Percentiles rank a stretch among this genome's conserved stretches.
phyloP scores from a whole-genome alignment of 1,140 invertebrate species.

The Belonocnema kinseyi region DNA sequence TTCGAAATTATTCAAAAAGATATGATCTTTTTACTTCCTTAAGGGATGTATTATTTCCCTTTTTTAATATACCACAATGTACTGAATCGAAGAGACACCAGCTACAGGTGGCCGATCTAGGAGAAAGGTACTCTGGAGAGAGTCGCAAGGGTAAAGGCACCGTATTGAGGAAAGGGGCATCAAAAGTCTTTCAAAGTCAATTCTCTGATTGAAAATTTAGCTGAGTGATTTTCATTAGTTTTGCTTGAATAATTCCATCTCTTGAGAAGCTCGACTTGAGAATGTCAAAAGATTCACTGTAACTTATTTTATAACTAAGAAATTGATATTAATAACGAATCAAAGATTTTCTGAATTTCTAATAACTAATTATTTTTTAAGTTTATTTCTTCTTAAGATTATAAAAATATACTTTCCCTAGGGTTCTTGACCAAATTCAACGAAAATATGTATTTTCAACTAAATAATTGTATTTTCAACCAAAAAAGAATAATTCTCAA shows the following conservation, averaged over 20 bases:
- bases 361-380: too few relatives aligned
- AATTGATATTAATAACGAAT: too few relatives aligned
- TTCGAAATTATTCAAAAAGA: too few relatives aligned
- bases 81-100: conserved; percentile 38
- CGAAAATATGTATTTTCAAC: too few relatives aligned
- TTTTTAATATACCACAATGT: conserved; percentile 44
- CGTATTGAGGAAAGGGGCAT: conserved; percentile 37
- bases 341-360: too few relatives aligned
- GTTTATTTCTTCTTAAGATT: too few relatives aligned
- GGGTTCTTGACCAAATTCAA: too few relatives aligned
- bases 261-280: not conserved
- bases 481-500: too few relatives aligned
- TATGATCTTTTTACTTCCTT: too few relatives aligned
- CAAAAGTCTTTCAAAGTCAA: conserved; percentile 41
- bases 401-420: too few relatives aligned
- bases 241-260: not conserved
- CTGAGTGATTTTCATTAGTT: not conserved
- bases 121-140: conserved; percentile 36
- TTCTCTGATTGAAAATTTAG: conserved; percentile 27
- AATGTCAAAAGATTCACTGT: not conserved
- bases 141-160: conserved; percentile 33
- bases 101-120: conserved; percentile 59
- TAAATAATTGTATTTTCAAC: too few relatives aligned
- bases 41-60: conserved; percentile 11
- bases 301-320: too few relatives aligned